Evolutionary conservation across 2,888 invertebrate species (phyloP), one percentile per base, ranked within the genome.

Genomic region (Drosophila niveifrons): DNA sequence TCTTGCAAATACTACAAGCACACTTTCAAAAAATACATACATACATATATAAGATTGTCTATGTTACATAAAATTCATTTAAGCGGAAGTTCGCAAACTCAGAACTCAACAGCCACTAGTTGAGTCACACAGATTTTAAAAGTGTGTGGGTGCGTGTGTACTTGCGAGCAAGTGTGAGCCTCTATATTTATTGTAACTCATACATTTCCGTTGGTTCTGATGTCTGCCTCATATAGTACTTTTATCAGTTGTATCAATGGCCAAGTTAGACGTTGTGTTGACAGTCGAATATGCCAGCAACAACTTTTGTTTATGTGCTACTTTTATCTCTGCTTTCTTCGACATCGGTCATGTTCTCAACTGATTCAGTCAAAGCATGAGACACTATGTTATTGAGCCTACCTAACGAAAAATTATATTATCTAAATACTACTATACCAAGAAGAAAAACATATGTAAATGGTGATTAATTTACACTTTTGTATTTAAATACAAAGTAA

Each of bases 191-290:
- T 83, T 80, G 82, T 76, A 68, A 67, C 61, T 83, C 74, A 76
- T 75, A 82, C 77, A 79, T 82, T 81, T 81, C 87, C 84, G 87
- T 72, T 70, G 51, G 41, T 67, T 61, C 53, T 55, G 53, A 56
- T 61, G 64, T 53, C 65, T 66, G 58, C 48, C 61, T 47, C 63
- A 36, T 67, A 53, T 56, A 46, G 64, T 65, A 72, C 58, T 76
- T 72, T 85, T 88, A 88, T 88, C 84, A 80, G 67, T 78, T 81
- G 69, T 79, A 78, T 89, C 79, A 80, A 81, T 82, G 67, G 66
- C 66, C 61, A 75, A 78, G 87, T 80, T 88, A 78, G 78, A 62
- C 59, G 56, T 72, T 57, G 43, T 53, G 69, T 59, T 72, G 81
- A 75, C 77, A 79, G 62, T 72, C 66, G 36, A 70, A 80, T 82